A percentile compares a stretch with the other conserved stretches of the same genome.
These are phyloP conservation scores for Tortrix viridana DNA, from an alignment of 2,888 invertebrate species.

Conservation along the genomic window DNA sequence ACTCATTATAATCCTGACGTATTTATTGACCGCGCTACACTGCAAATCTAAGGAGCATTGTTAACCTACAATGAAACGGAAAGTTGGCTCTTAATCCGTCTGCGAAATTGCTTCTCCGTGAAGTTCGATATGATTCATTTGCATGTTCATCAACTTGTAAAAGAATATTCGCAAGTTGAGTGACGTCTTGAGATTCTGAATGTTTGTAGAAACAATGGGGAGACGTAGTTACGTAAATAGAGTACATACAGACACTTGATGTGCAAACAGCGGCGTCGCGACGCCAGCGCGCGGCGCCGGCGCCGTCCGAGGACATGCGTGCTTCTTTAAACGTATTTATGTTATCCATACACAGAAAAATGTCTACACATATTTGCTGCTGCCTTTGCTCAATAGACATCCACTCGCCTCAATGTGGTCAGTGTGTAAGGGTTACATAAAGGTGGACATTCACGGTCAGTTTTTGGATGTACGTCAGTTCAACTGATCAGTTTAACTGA, in stretches of 20 bases:
- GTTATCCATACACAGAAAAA: constrained; percentile 6
- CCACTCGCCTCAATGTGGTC: no score
- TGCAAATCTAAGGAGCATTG: constrained; percentile 15
- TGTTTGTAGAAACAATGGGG: constrained; percentile 69
- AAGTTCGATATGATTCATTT: constrained; percentile 8
- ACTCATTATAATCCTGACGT: constrained; percentile 38
- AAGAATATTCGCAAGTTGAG: constrained; percentile 40
- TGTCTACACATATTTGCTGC: neutral
- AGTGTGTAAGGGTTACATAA: no score
- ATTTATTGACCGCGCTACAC: constrained; percentile 28
- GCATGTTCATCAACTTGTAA: constrained; percentile 10
- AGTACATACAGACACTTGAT: constrained; percentile 62
- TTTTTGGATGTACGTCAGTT: no score
- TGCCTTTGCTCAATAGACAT: no score
- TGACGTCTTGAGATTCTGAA: constrained; percentile 56
- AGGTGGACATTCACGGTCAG: no score
- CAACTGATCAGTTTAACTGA: no score
- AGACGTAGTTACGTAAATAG: constrained; percentile 75
- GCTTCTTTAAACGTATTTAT: constrained; percentile 11
- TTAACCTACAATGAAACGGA: constrained; percentile 21
- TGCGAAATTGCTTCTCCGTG: neutral
- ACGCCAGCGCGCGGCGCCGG: constrained; percentile 53
- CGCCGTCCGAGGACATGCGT: constrained; percentile 54
- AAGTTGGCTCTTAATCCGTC: constrained; percentile 8
- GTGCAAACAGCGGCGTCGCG: constrained; percentile 74